Base-by-base conservation (phyloP, 2,888 invertebrate genomes). In the Hartigia nigra region DNA sequence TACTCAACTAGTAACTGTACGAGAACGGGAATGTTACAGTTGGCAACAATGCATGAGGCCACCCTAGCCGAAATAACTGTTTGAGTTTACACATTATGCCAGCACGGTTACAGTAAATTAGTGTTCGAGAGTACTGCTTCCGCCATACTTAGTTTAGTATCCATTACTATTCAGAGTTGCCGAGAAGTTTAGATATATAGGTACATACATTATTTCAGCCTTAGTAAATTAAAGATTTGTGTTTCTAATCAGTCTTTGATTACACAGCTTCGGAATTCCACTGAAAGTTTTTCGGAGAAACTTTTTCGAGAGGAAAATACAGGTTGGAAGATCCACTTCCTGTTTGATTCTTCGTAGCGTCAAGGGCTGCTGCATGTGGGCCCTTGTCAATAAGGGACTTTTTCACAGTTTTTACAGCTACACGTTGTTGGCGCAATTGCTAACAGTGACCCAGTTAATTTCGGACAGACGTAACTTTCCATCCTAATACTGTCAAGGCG, bases 71-170 rank as follows among this genome's bases (percentile, higher is more conserved):
- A 55, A 4, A 9, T 2, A 72, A 76, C 78, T 81, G 78, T 83
- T 83, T 81, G 80, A 81, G 80, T 82, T 82, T 80, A 55, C 23
- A 78, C 76, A 80, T 84, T 82, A 81, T 76, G 78, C 32, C 78
- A 74, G 31, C 34, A 36, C 76, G 78, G 81, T 77, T 77, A 78
- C 78, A 75, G 81, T 79, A 79, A 79, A 81, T 82, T 82, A 76
- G 77, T 78, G 75, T 75, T 79, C 77, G 74, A 70, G 39, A 55
- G 39, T 39, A 23, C 39, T 5, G 9, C 23, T 23, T 55, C 5
- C 9, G 4, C 14, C 9, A 23, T 55, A 55, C 55, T 55, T 55
- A 2, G 23, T 55, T 55, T 0, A 23, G 55, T 55, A 55, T 55
- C 55, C 23, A 23, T 55, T 23, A 2, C 23, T 23, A 23, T 9